These are phyloP conservation scores for Cochlearius cochlearius DNA, from an alignment of 2,113 vertebrate species.

Conservation along the genomic window DNA sequence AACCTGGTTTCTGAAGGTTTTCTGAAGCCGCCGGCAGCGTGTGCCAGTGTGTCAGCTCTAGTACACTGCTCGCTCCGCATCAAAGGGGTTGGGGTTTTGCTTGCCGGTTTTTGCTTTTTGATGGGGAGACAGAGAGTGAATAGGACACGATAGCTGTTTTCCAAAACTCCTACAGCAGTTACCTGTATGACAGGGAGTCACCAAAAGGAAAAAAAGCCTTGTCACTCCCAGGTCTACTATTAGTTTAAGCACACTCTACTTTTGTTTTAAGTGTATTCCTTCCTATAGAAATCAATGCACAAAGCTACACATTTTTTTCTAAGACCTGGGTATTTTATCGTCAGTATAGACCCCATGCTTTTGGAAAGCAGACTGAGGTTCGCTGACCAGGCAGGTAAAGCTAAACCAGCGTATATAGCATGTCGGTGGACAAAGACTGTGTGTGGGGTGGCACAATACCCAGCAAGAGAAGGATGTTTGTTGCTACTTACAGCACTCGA, in stretches of 20 bases:
- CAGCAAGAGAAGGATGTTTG: not conserved
- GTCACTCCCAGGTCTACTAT: not conserved
- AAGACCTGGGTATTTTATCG: not conserved
- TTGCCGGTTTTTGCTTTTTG: not conserved
- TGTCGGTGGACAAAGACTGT: not conserved
- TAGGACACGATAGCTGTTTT: accelerated
- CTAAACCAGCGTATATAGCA: not conserved
- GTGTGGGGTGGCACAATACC: not conserved
- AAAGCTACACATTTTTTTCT: not conserved
- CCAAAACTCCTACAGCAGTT: not conserved
- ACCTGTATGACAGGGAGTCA: not conserved
- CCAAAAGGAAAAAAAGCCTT: not conserved
- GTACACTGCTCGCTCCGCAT: not conserved
- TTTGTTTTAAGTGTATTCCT: not conserved
- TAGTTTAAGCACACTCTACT: not conserved
- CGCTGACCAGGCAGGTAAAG: not conserved
- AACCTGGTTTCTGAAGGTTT: not conserved
- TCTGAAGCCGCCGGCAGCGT: not conserved
- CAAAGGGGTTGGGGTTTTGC: not conserved
- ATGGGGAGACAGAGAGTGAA: not conserved
- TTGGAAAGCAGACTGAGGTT: not conserved
- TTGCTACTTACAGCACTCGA: slow-evolving; percentile 92
- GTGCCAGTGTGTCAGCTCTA: not conserved
- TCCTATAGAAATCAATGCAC: not conserved
- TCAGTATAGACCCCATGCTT: accelerated